Percentiles rank a stretch among this genome's conserved stretches.
Conservation (phyloP, 1,140 invertebrate species). For the Brevipalpus yothersi region DNA sequence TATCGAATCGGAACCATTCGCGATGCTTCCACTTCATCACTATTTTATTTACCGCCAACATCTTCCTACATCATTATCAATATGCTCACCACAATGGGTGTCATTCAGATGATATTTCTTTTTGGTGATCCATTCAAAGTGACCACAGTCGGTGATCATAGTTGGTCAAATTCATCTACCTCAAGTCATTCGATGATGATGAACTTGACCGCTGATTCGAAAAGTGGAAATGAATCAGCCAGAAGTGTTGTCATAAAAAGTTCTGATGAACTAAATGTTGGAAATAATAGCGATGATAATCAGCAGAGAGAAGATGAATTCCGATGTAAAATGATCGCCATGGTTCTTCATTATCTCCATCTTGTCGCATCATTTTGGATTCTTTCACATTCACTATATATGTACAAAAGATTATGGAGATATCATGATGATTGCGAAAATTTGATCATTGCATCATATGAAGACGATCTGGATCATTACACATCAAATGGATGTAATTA, state of each 20-base stretch:
- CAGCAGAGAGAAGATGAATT: not conserved
- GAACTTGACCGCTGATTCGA: not conserved
- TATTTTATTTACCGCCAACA: too few relatives aligned
- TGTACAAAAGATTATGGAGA: conserved; percentile 19
- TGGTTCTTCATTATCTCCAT: conserved; percentile 38
- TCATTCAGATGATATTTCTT: not conserved
- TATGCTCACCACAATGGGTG: conserved; percentile 5
- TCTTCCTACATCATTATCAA: conserved; percentile 6
- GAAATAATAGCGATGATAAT: not conserved
- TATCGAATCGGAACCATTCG: too few relatives aligned
- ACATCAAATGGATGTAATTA: not conserved
- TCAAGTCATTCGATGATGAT: not conserved
- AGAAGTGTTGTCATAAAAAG: not conserved
- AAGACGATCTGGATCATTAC: conserved; percentile 8
- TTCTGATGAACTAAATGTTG: not conserved
- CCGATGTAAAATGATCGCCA: conserved; percentile 19
- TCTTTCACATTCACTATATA: conserved; percentile 25
- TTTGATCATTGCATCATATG: not conserved
- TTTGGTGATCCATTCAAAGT: too few relatives aligned
- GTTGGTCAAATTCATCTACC: too few relatives aligned
- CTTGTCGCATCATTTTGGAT: conserved; percentile 37
- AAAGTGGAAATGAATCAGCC: not conserved
- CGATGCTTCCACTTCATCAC: too few relatives aligned
- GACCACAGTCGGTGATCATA: too few relatives aligned
- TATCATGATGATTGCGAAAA: conserved; percentile 12